Evolutionary conservation across 2,888 invertebrate genomes (phyloP).

Genomic region (Latrodectus hesperus): DNA sequence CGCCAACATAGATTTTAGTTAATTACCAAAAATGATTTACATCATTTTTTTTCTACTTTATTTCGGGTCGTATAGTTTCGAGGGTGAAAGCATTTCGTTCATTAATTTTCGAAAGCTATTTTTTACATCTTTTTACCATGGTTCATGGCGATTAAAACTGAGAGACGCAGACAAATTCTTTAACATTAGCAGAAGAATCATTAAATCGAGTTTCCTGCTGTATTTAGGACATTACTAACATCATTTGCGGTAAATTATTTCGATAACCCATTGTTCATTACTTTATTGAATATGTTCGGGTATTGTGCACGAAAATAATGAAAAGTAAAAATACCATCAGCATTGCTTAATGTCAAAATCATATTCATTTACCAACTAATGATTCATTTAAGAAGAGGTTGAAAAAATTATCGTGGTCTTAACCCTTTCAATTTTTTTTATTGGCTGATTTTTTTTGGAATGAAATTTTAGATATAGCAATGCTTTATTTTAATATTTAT

Average conservation of each 20-base stretch:
- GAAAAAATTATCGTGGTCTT: neutral
- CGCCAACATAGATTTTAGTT: conserved; percentile 43
- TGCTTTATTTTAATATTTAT: too few relatives aligned
- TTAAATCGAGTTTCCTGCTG: conserved; percentile 48
- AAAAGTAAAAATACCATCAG: conserved; percentile 27
- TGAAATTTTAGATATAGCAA: too few relatives aligned
- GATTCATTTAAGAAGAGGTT: neutral
- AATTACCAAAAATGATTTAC: conserved; percentile 66
- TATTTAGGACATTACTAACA: conserved; percentile 45
- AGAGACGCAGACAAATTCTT: conserved; percentile 51
- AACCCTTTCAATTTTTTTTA: neutral
- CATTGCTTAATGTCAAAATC: conserved; percentile 37
- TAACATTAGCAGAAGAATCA: conserved; percentile 54
- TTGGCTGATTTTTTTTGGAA: too few relatives aligned
- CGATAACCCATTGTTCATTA: conserved; percentile 61
- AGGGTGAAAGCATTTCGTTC: conserved; percentile 41
- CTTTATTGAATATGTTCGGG: conserved; percentile 45
- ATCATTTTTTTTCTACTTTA: conserved; percentile 23
- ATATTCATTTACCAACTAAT: conserved; percentile 32
- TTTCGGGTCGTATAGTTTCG: conserved; percentile 12
- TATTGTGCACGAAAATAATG: conserved; percentile 16
- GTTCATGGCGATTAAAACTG: conserved; percentile 34
- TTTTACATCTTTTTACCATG: conserved; percentile 27
- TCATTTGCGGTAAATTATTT: conserved; percentile 56
- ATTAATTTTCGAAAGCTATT: conserved; percentile 54